phyloP scores from a whole-genome alignment of 92 coral and sea anemone species.

The Ricordea florida region DNA sequence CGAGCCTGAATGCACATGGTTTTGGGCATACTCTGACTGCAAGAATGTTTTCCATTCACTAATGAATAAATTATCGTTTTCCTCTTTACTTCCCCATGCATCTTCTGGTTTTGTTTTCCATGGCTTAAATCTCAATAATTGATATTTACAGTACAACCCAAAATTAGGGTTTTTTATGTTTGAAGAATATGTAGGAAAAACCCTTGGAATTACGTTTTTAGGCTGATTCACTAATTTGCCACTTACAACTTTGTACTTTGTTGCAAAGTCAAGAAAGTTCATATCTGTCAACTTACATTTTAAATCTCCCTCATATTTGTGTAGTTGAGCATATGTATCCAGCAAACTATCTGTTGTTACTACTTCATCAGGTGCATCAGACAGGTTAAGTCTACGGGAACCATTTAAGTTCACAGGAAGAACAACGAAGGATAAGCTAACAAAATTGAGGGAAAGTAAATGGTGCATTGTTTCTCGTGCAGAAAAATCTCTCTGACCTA shows the following conservation, averaged over 20 bases:
- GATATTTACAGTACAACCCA: conserved; percentile 18
- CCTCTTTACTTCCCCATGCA: conserved; percentile 14
- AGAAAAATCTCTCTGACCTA: conserved; percentile 44
- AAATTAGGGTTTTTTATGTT: neutral
- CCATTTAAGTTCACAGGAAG: conserved; percentile 38
- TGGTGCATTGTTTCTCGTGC: conserved; percentile 48
- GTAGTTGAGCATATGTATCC: conserved; percentile 1
- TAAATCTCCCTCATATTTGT: neutral
- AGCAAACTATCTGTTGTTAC: conserved; percentile 5
- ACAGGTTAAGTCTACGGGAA: conserved; percentile 7
- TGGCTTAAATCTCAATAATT: conserved; percentile 4
- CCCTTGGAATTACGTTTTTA: conserved; percentile 13
- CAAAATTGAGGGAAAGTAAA: too few species aligned
- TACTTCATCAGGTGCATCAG: conserved; percentile 13
- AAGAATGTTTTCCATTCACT: conserved; percentile 11
- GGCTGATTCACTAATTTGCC: conserved; percentile 12
- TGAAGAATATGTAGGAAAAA: conserved; percentile 25
- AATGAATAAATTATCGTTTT: neutral
- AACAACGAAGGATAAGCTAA: conserved; percentile 4
- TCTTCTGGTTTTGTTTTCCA: neutral
- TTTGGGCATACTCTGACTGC: neutral
- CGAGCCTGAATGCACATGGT: conserved; percentile 26
- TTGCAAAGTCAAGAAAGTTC: conserved; percentile 46
- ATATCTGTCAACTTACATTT: conserved; percentile 8
- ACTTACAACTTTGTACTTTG: too few species aligned